Conservation (phyloP, 2,888 invertebrate genomes). For the Amiota mariae region DNA sequence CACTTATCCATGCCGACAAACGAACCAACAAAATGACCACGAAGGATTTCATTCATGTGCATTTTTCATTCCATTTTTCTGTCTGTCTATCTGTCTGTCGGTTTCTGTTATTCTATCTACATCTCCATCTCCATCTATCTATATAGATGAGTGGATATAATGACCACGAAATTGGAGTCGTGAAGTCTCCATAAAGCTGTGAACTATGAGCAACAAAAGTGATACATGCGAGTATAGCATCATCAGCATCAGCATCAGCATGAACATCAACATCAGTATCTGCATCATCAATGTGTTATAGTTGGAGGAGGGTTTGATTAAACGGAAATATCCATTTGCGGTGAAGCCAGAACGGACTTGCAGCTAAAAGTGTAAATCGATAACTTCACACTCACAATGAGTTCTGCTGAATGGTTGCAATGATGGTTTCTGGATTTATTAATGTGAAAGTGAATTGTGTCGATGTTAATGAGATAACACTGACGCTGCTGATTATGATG, state of each 20-base stretch:
- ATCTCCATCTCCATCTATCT: too few relatives aligned
- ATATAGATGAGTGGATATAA: neutral
- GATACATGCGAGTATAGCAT: too few relatives aligned
- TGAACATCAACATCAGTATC: neutral
- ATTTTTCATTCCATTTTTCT: neutral
- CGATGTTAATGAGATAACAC: neutral
- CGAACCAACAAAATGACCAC: conserved; percentile 29
- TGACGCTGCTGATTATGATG: too few relatives aligned
- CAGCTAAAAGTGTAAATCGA: neutral
- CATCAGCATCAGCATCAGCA: too few relatives aligned
- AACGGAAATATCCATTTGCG: neutral
- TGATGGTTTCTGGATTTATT: neutral
- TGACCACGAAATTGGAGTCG: neutral
- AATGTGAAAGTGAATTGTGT: neutral
- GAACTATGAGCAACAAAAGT: neutral
- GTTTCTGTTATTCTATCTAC: neutral
- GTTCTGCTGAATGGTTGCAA: too few relatives aligned
- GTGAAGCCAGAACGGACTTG: neutral
- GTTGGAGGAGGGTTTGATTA: neutral
- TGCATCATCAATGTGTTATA: neutral
- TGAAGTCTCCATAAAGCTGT: neutral
- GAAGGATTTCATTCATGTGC: conserved; percentile 1
- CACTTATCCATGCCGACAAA: neutral
- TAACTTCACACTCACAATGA: too few relatives aligned
- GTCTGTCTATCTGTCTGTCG: neutral